Evolutionary conservation across 2,797 vertebrate species (phyloP).

Genomic region (Okamejei kenojei): DNA sequence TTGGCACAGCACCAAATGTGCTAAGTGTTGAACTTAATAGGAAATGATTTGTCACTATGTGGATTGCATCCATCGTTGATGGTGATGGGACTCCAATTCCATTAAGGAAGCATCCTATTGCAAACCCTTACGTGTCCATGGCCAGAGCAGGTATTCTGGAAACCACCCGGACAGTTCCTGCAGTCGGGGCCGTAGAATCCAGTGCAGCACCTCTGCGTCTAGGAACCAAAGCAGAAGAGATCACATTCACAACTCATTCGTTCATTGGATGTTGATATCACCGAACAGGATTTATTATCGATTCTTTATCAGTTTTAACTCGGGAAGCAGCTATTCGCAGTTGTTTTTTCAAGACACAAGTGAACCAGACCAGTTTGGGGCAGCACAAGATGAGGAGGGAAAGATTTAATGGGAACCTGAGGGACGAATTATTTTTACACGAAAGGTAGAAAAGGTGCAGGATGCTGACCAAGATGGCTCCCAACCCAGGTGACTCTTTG

Average conservation of each 20-base stretch:
- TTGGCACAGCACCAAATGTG: background rate
- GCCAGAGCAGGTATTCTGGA: conserved; percentile 68
- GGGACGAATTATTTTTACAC: too few species aligned
- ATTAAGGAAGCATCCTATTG: background rate
- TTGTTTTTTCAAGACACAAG: too few species aligned
- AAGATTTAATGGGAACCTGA: too few species aligned
- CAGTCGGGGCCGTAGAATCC: conserved; percentile 84
- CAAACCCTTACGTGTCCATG: conserved; percentile 68
- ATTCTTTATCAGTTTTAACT: too few species aligned
- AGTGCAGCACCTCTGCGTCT: conserved; percentile 74
- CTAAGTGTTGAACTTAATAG: background rate
- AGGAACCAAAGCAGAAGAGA: conserved; percentile 40
- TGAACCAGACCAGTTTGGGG: too few species aligned
- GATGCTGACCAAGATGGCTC: too few species aligned
- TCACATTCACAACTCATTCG: too few species aligned
- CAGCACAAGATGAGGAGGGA: too few species aligned
- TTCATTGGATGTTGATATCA: background rate
- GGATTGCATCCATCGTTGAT: background rate
- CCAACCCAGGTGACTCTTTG: too few species aligned
- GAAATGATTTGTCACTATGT: background rate
- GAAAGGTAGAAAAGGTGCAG: too few species aligned
- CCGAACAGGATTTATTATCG: too few species aligned
- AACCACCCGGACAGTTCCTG: conserved; percentile 73
- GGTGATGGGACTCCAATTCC: background rate
- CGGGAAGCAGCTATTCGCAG: too few species aligned